Evolutionary conservation across 2,113 vertebrate species (phyloP).

Genomic region (Sander lucioperca): DNA sequence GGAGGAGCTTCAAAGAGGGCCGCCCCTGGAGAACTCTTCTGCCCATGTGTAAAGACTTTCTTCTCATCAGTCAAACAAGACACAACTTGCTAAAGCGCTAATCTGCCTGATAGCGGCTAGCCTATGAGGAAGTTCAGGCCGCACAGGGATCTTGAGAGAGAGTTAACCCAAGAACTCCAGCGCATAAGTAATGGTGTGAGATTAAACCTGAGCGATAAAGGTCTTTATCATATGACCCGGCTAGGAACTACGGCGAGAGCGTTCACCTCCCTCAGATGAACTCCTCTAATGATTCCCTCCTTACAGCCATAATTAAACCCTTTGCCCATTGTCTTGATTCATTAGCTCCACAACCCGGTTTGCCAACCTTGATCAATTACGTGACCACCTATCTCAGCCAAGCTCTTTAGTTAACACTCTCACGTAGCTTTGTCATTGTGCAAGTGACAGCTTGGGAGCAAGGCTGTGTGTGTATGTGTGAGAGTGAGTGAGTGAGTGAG

Average conservation of each 20-base stretch:
- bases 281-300: slow-evolving; percentile 76
- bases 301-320: slow-evolving; percentile 79
- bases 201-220: slow-evolving; percentile 66
- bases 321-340: slow-evolving; percentile 80
- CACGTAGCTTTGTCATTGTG: slow-evolving; percentile 57
- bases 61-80: slow-evolving; percentile 67
- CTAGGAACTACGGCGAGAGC: slow-evolving; percentile 54
- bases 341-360: slow-evolving; percentile 75
- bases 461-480: slow-evolving; percentile 25
- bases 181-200: slow-evolving; percentile 66
- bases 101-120: slow-evolving; percentile 64
- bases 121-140: slow-evolving; percentile 49
- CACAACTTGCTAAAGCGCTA: slow-evolving; percentile 42
- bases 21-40: slow-evolving; percentile 22
- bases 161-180: slow-evolving; percentile 38
- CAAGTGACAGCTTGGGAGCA: slow-evolving; percentile 44
- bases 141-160: slow-evolving; percentile 36
- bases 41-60: slow-evolving; percentile 35
- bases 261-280: slow-evolving; percentile 72
- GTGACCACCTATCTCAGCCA: slow-evolving; percentile 69
- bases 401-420: slow-evolving; percentile 63
- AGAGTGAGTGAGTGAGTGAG: slow-evolving; percentile 30
- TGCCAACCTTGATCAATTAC: slow-evolving; percentile 83
- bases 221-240: slow-evolving; percentile 70
- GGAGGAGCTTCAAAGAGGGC: slow-evolving; percentile 49